phyloP scores from a whole-genome alignment of 2,888 invertebrate species.

The Acanthosepion lycidas region DNA sequence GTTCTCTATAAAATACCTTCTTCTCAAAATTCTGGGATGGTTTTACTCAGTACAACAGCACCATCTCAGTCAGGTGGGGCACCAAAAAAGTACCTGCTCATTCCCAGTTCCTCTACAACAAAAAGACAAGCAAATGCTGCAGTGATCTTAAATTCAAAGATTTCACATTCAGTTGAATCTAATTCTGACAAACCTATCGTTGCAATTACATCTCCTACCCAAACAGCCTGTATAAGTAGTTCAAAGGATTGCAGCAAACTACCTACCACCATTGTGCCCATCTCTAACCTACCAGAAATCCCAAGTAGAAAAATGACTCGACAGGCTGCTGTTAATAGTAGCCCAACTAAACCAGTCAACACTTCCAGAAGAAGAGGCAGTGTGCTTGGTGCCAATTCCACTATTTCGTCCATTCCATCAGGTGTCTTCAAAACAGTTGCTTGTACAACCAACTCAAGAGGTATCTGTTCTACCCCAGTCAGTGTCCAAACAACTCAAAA shows the following conservation, averaged over 20 bases:
- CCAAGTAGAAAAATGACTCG: background rate
- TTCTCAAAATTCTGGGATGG: conserved; percentile 36
- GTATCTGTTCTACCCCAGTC: conserved; percentile 10
- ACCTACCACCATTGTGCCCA: conserved; percentile 4
- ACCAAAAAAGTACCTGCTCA: background rate
- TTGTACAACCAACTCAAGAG: background rate
- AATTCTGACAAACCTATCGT: background rate
- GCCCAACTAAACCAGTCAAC: background rate
- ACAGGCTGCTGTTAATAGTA: background rate
- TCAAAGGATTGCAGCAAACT: background rate
- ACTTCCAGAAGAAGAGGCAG: conserved; percentile 33
- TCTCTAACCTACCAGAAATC: background rate
- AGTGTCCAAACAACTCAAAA: background rate
- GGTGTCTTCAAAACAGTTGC: background rate
- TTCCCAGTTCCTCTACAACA: background rate
- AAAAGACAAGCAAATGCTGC: background rate
- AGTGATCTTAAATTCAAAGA: background rate
- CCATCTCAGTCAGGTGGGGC: background rate
- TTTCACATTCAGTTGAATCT: background rate
- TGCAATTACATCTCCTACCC: background rate
- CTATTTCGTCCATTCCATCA: conserved; percentile 9
- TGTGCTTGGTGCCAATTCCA: conserved; percentile 17
- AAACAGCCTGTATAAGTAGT: background rate
- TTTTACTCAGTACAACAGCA: background rate
- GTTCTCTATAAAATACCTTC: conserved; percentile 37